These are phyloP conservation scores for Rhabdomys dilectus DNA, from an alignment of 2,113 vertebrate genomes.

Conservation along the genomic window DNA sequence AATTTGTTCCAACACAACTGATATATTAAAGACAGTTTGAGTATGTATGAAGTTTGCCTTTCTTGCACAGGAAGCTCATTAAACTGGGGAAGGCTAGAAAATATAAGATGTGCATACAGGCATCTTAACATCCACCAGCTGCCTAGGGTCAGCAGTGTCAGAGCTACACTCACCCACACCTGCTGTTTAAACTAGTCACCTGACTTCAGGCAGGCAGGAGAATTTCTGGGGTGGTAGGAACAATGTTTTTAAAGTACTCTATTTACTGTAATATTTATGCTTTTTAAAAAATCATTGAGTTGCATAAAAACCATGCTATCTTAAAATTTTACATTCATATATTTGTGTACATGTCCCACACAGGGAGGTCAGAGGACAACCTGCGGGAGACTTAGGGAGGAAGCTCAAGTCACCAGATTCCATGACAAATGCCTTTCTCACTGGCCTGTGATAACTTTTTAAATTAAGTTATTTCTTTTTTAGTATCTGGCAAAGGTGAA, in stretches of 20 bases:
- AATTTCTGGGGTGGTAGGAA: too few relatives aligned
- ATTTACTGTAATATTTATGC: neutral
- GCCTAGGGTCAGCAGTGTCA: neutral
- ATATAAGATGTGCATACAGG: rapidly evolving
- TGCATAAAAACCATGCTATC: neutral
- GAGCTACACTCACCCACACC: neutral
- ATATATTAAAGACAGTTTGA: neutral
- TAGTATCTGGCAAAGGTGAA: neutral
- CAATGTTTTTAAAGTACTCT: neutral
- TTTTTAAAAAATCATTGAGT: neutral
- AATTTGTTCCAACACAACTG: neutral
- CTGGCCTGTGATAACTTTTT: neutral
- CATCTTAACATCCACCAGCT: neutral
- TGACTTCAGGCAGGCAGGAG: neutral
- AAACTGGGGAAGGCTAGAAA: neutral
- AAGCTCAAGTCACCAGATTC: neutral
- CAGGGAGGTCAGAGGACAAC: neutral
- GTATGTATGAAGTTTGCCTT: neutral
- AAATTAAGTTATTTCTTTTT: neutral
- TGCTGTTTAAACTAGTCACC: neutral
- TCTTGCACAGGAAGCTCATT: neutral
- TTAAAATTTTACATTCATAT: neutral
- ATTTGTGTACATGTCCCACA: neutral
- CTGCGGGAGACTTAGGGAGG: neutral
- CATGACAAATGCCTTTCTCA: neutral